Conservation (phyloP, 2,113 vertebrate species). For the Cepphus grylle region DNA sequence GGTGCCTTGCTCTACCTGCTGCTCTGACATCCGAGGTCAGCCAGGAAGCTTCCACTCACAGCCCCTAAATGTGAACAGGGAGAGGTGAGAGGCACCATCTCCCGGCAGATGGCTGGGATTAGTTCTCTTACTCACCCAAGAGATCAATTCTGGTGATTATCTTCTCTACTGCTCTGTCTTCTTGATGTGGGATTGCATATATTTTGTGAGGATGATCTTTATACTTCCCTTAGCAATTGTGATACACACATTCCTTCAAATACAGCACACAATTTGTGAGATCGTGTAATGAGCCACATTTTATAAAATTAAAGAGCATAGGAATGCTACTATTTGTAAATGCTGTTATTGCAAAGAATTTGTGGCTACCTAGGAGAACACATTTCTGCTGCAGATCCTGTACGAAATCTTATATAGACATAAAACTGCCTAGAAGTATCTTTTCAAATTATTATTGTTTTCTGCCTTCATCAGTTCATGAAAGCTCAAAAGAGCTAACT, state of each 20-base stretch:
- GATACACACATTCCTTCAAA: not conserved
- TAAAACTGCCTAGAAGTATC: not conserved
- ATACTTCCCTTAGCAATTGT: not conserved
- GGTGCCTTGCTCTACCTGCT: not conserved
- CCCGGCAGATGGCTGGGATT: not conserved
- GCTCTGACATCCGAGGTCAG: not conserved
- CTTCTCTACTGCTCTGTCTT: not conserved
- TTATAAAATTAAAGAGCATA: not conserved
- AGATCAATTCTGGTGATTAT: not conserved
- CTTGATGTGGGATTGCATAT: not conserved
- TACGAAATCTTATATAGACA: not conserved
- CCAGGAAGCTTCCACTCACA: not conserved
- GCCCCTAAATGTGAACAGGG: not conserved
- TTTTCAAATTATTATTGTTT: not conserved
- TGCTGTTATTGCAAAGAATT: not conserved
- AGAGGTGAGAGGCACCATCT: not conserved
- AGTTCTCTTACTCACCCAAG: not conserved
- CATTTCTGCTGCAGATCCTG: not conserved
- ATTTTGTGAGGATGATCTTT: not conserved
- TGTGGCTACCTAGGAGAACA: not conserved
- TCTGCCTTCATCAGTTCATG: not conserved
- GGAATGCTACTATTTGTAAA: not conserved
- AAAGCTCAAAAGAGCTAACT: conserved; percentile 10
- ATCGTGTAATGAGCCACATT: not conserved
- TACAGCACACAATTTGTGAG: not conserved